Evolutionary conservation across 2,888 invertebrate genomes (phyloP).

Genomic region (Parnassius apollo): DNA sequence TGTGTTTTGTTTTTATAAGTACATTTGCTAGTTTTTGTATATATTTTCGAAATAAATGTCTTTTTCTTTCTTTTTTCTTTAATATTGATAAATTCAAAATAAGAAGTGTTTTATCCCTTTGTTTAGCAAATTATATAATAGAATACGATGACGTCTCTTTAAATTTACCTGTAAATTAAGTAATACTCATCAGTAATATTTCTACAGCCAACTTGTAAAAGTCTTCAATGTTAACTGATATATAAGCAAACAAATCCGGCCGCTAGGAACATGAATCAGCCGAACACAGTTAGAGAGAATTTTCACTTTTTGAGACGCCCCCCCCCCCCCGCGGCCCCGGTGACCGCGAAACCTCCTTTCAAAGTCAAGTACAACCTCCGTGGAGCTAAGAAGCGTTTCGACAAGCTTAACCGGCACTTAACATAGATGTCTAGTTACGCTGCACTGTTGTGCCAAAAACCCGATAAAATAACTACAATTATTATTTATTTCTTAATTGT

Average conservation of each 20-base stretch:
- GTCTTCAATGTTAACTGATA: conserved; percentile 5
- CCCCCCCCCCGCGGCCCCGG: conserved; percentile 32
- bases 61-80: no score
- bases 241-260: conserved; percentile 18
- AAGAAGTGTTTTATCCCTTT: no score
- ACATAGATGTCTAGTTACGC: conserved; percentile 22
- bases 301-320: conserved; percentile 70
- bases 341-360: conserved; percentile 70
- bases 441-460: conserved; percentile 22
- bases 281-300: conserved; percentile 58
- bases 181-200: background rate
- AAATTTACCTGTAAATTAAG: no score
- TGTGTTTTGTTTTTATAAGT: no score
- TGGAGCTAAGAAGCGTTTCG: conserved; percentile 16
- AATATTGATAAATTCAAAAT: no score
- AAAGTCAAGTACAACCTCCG: conserved; percentile 56
- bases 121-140: no score
- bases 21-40: no score
- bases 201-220: background rate
- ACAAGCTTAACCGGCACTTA: conserved; percentile 22
- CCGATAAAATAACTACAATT: conserved; percentile 12
- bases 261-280: conserved; percentile 37
- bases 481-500: conserved; percentile 12
- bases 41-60: no score
- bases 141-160: no score